A percentile compares a stretch with the other conserved stretches of the same genome.
Evolutionary conservation across 2,113 vertebrate species (phyloP).

Genomic region (Rattus rattus): DNA sequence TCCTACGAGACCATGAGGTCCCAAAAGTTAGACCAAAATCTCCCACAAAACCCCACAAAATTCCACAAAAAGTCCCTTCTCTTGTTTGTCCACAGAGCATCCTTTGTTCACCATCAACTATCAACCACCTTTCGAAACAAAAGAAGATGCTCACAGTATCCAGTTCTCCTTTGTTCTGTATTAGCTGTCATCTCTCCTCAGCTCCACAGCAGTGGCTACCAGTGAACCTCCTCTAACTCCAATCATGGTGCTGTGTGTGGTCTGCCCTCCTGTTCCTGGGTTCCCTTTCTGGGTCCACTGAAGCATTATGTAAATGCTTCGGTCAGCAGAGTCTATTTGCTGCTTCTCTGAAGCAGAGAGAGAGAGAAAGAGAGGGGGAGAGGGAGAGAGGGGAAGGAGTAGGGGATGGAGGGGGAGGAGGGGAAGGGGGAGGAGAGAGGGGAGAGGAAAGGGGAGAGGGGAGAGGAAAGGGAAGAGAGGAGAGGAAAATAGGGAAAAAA

Average conservation of each 20-base stretch:
- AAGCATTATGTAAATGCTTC: not conserved
- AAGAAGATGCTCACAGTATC: not conserved
- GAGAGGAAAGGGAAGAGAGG: too few species aligned
- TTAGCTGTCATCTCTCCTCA: not conserved
- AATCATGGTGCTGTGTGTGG: not conserved
- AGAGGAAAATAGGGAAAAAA: too few species aligned
- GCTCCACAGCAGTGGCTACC: not conserved
- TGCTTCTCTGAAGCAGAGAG: too few species aligned
- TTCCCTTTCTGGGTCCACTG: not conserved
- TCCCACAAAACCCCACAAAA: too few species aligned
- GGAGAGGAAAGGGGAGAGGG: too few species aligned
- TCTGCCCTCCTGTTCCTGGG: not conserved
- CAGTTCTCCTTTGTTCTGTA: not conserved
- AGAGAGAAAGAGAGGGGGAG: too few species aligned
- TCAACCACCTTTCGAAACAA: slow-evolving; percentile 4
- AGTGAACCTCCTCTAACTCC: not conserved
- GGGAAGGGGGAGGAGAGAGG: too few species aligned
- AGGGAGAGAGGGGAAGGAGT: too few species aligned
- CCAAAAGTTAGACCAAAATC: not conserved
- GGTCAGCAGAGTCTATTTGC: too few species aligned
- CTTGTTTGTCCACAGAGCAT: not conserved
- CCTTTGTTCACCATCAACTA: not conserved
- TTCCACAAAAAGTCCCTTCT: not conserved
- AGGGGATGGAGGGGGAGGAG: too few species aligned
- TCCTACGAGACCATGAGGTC: not conserved